A percentile compares a stretch with the other conserved stretches of the same genome.
Conservation (phyloP, 2,797 vertebrate species). For the Malurus leucopterus region DNA sequence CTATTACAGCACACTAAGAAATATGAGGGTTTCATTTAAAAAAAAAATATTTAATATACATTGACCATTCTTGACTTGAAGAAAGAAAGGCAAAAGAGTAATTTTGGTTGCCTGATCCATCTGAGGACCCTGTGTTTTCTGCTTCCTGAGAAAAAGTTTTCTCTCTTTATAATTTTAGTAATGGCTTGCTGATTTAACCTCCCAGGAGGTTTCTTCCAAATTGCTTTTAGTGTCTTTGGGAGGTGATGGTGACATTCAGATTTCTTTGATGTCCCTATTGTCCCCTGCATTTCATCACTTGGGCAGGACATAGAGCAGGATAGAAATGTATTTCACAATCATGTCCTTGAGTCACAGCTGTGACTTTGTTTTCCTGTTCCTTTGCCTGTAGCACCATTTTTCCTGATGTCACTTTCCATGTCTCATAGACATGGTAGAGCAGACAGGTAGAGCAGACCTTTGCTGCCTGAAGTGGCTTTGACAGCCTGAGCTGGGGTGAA, state of each 20-base stretch:
- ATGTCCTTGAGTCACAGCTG: background rate
- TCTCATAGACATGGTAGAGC: background rate
- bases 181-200: slow-evolving; percentile 2
- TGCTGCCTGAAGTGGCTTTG: background rate
- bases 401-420: background rate
- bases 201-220: background rate
- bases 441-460: background rate
- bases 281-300: background rate
- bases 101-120: background rate
- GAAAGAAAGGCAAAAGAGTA: background rate
- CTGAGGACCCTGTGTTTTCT: background rate
- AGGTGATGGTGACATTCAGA: background rate
- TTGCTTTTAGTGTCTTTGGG: background rate
- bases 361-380: background rate
- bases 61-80: background rate
- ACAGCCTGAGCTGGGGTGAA: background rate
- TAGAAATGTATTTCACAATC: background rate
- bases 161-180: background rate
- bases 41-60: background rate
- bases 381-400: background rate
- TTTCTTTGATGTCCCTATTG: background rate
- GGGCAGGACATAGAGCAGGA: background rate
- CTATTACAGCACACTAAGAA: background rate
- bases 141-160: background rate
- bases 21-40: background rate